Conservation (phyloP, 2,113 vertebrate species). For the Rhagologus leucostigma region DNA sequence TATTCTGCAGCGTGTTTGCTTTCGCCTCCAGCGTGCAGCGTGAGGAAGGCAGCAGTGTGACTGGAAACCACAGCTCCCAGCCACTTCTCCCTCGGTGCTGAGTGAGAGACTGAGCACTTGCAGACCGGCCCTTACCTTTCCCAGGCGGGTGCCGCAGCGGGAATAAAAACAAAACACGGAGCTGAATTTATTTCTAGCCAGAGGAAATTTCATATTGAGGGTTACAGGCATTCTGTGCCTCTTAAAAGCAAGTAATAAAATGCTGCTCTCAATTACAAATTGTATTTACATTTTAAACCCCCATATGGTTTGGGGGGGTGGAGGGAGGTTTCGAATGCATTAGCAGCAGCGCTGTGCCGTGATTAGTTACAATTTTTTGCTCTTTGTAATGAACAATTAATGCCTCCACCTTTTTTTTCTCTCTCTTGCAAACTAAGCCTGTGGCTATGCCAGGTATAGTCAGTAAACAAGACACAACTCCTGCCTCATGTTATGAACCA, state of each 20-base stretch:
- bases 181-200: slow-evolving; percentile 61
- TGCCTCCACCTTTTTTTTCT: neutral
- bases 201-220: slow-evolving; percentile 66
- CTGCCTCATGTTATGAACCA: neutral
- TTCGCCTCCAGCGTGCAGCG: neutral
- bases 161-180: slow-evolving; percentile 57
- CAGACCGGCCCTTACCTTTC: slow-evolving; percentile 14
- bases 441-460: neutral
- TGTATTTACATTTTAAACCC: slow-evolving; percentile 64
- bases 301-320: slow-evolving; percentile 12
- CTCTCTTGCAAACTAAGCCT: neutral
- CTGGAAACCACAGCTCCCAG: slow-evolving; percentile 34
- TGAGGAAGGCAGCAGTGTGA: slow-evolving; percentile 1
- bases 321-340: slow-evolving; percentile 16
- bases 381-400: slow-evolving; percentile 26
- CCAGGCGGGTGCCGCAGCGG: neutral
- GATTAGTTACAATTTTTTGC: slow-evolving; percentile 8
- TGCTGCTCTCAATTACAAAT: slow-evolving; percentile 66
- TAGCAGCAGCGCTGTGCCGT: neutral
- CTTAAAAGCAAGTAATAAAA: slow-evolving; percentile 68
- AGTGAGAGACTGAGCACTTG: slow-evolving; percentile 20
- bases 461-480: neutral
- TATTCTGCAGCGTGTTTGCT: neutral
- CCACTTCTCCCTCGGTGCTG: slow-evolving; percentile 6
- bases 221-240: slow-evolving; percentile 64